Evolutionary conservation across 37 sponge, comb jelly and placozoan species (phyloP).

Genomic region (Amphimedon queenslandica): DNA sequence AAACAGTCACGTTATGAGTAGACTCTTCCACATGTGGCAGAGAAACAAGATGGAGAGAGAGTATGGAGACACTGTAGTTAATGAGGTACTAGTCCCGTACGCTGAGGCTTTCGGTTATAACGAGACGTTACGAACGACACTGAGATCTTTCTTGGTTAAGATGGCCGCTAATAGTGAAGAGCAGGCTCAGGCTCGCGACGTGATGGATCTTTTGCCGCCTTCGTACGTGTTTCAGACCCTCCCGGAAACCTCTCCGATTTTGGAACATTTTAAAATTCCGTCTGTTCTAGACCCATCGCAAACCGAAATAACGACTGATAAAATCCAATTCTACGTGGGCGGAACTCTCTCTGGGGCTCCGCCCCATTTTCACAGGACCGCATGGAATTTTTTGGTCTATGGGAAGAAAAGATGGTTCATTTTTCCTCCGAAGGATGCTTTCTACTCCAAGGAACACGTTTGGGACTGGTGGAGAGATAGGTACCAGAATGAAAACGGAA

Average conservation of each 20-base stretch:
- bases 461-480: conserved; percentile 74
- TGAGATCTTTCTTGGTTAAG: conserved; percentile 45
- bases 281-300: conserved; percentile 40
- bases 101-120: conserved; percentile 44
- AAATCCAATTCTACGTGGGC: conserved; percentile 67
- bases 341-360: conserved; percentile 73
- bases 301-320: conserved; percentile 42
- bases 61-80: conserved; percentile 54
- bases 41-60: conserved; percentile 63
- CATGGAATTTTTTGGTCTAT: conserved; percentile 79
- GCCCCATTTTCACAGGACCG: conserved; percentile 50
- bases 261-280: conserved; percentile 60
- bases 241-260: conserved; percentile 36
- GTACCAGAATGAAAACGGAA: neutral
- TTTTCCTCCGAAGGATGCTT: conserved; percentile 65
- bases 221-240: conserved; percentile 59
- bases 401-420: conserved; percentile 84
- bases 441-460: conserved; percentile 62
- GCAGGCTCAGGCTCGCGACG: neutral
- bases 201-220: conserved; percentile 14
- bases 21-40: conserved; percentile 41
- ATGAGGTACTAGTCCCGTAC: conserved; percentile 37
- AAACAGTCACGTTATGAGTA: conserved; percentile 36
- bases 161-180: conserved; percentile 26
- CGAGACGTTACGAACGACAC: conserved; percentile 14